Base-by-base conservation (phyloP, 2,113 vertebrate species). In the Enhydra lutris region DNA sequence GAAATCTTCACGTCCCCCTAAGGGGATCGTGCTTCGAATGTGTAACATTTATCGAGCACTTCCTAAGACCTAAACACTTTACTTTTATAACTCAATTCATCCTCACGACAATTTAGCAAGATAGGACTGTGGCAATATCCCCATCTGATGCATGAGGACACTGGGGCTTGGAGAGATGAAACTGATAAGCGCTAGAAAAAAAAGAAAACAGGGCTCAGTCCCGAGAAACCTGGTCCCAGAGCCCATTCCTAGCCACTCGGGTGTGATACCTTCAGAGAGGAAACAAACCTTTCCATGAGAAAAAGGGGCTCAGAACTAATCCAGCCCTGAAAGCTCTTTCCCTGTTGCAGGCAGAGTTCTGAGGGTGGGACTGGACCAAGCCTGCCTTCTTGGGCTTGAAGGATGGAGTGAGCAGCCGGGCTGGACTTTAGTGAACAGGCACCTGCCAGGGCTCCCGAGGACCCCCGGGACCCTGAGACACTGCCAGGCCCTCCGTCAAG, bases 401-500 rank as follows among this genome's bases (percentile, higher is more conserved):
- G 34, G 21, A 21, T 8, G 7, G 61, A 13, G 81, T 3, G 24
- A 45, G 14, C 39, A 0, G 14, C 24, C 1, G 0, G 15, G 3
- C 21, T 6, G 23, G 18, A 11, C 4, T 36, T 3, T 2, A 3
- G 10, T 4, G 23, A 50, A n/a, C 0, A 0, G 69, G n/a, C 36
- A 45, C 15, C 11, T 7, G 42, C 29, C 12, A 2, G 34, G 45
- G 39, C 36, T 57, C 81, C 20, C 0, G 0, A 4, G 71, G 45
- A 31, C 61, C 57, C 34, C 42, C 0, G 15, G 7, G 39, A 4
- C 63, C 82, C 86, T 9, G 18, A 59, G 15, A n/a, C 15, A 1
- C 0, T 0, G 2, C 24, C 10, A 39, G 47, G n/a, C 26, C 57
- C 59, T 76, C 21, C 9, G 0, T 23, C n/a, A 31, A 78, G 26